Evolutionary conservation across 2,113 vertebrate genomes (phyloP).

Genomic region (Burhinus bistriatus): DNA sequence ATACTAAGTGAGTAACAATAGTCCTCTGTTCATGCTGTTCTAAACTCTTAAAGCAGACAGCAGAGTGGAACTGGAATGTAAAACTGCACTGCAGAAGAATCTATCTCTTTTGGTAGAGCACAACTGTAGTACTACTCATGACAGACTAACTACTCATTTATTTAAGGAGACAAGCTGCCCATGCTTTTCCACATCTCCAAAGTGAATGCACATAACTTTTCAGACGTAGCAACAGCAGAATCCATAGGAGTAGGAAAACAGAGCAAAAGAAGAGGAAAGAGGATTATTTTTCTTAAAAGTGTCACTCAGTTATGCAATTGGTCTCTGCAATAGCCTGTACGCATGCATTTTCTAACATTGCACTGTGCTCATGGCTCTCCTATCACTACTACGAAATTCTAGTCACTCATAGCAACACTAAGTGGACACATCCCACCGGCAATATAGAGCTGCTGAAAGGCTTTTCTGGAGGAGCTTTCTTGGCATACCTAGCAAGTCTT

Average conservation of each 20-base stretch:
- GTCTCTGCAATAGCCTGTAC: neutral
- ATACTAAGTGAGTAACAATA: neutral
- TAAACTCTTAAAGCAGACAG: neutral
- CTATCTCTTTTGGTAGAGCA: neutral
- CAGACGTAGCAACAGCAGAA: neutral
- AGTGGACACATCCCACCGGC: neutral
- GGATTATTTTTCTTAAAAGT: neutral
- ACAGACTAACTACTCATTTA: neutral
- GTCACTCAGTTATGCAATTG: neutral
- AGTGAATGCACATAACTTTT: neutral
- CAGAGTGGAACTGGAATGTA: neutral
- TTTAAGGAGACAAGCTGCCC: neutral
- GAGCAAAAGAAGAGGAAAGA: neutral
- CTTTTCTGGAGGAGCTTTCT: neutral
- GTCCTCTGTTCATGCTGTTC: neutral
- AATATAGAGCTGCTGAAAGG: neutral
- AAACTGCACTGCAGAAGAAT: neutral
- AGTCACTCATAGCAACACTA: neutral
- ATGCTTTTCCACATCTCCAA: neutral
- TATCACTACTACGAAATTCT: neutral
- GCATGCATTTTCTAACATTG: neutral
- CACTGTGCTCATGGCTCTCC: neutral
- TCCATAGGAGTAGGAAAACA: neutral
- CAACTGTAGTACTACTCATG: neutral
- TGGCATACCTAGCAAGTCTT: neutral